Percentiles rank a stretch among this genome's conserved stretches.
phyloP scores from a whole-genome alignment of 1,140 invertebrate genomes.

The Ceratina australensis region DNA sequence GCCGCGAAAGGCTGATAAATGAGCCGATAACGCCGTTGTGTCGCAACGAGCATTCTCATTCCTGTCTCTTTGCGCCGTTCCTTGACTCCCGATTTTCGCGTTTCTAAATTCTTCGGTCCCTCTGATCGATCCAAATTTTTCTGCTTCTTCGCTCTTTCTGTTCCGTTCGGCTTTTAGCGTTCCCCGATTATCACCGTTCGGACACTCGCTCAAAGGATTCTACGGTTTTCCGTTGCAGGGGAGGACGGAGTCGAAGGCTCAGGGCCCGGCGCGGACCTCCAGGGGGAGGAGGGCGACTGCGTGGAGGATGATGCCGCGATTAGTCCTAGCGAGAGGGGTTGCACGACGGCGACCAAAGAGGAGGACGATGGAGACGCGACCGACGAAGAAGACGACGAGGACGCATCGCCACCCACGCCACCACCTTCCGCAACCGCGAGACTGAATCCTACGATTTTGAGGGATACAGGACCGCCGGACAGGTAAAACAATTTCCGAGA shows the following conservation, averaged over 20 bases:
- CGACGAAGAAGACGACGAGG: slow-evolving; percentile 75
- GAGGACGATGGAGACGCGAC: slow-evolving; percentile 78
- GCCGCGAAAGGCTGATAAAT: slow-evolving; percentile 76
- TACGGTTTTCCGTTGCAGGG: slow-evolving; percentile 76
- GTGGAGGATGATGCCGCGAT: slow-evolving; percentile 80
- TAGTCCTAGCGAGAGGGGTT: slow-evolving; percentile 79
- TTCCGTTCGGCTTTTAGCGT: not conserved
- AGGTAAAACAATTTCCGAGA: slow-evolving; percentile 62
- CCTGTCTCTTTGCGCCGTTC: slow-evolving; percentile 69
- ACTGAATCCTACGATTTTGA: slow-evolving; percentile 74
- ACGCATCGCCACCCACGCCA: slow-evolving; percentile 68
- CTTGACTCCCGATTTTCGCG: slow-evolving; percentile 43
- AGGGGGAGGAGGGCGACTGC: slow-evolving; percentile 80
- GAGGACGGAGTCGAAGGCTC: slow-evolving; percentile 81
- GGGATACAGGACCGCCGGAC: slow-evolving; percentile 76
- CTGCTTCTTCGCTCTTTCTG: not conserved
- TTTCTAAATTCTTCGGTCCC: slow-evolving; percentile 48
- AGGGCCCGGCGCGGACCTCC: slow-evolving; percentile 79
- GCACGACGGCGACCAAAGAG: slow-evolving; percentile 73
- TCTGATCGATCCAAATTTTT: not conserved
- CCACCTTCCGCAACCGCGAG: slow-evolving; percentile 70
- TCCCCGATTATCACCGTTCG: not conserved
- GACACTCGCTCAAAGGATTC: not conserved
- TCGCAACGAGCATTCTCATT: slow-evolving; percentile 66
- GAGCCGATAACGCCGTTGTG: slow-evolving; percentile 78